These are phyloP conservation scores for Acronicta alni DNA, from an alignment of 2,888 invertebrate species.

Conservation along the genomic window DNA sequence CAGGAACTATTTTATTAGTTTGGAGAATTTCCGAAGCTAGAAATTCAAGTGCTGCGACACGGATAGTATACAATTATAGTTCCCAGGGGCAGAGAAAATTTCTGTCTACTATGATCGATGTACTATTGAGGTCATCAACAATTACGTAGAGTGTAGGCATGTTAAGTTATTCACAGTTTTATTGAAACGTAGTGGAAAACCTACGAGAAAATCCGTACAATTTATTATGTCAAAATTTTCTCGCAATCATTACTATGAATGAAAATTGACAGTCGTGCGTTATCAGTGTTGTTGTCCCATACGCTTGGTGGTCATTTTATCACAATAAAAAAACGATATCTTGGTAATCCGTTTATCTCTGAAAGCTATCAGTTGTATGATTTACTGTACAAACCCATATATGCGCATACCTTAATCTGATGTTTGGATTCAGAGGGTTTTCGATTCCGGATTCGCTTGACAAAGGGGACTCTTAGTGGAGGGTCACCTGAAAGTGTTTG, in stretches of 20 bases:
- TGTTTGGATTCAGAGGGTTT: constrained; percentile 45
- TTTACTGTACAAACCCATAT: not conserved
- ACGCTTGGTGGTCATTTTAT: too few relatives aligned
- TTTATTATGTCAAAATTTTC: too few relatives aligned
- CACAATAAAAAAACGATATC: too few relatives aligned
- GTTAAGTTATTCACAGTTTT: too few relatives aligned
- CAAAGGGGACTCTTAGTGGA: constrained; percentile 60
- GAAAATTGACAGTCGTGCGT: too few relatives aligned
- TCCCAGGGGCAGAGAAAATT: constrained; percentile 10
- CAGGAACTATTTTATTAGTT: constrained; percentile 31
- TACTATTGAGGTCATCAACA: constrained; percentile 1
- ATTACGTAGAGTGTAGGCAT: not conserved
- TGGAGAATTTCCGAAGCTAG: constrained; percentile 11
- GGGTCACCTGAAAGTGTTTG: constrained; percentile 66
- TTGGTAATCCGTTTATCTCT: too few relatives aligned
- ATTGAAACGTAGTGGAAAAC: too few relatives aligned
- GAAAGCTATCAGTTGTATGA: too few relatives aligned
- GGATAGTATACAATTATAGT: constrained; percentile 20
- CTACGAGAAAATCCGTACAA: too few relatives aligned
- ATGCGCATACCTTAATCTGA: constrained; percentile 23
- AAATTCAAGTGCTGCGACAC: constrained; percentile 18
- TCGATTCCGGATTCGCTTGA: constrained; percentile 53
- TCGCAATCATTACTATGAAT: too few relatives aligned
- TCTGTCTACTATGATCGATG: constrained; percentile 6
- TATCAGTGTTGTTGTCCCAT: too few relatives aligned